Evolutionary conservation across 2,797 vertebrate genomes (phyloP).

Genomic region (Coregonus suidteri): DNA sequence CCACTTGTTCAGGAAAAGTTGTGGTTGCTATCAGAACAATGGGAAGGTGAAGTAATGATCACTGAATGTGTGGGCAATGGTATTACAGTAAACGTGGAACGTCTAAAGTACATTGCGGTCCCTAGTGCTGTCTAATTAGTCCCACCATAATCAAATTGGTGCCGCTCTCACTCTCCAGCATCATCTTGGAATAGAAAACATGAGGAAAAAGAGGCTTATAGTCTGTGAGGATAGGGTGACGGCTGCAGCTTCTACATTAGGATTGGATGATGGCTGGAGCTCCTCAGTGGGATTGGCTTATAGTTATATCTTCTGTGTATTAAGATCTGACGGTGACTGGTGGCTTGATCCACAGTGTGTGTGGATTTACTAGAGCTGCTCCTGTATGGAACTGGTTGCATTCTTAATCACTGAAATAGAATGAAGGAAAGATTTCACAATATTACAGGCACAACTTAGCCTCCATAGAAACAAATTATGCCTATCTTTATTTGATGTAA

Average conservation of each 20-base stretch:
- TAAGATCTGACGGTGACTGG: not conserved
- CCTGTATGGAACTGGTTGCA: not conserved
- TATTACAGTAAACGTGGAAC: conserved; percentile 21
- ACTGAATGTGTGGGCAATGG: not conserved
- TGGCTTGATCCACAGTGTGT: not conserved
- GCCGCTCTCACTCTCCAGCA: conserved; percentile 41
- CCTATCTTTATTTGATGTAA: not conserved
- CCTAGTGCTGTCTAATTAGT: conserved; percentile 53
- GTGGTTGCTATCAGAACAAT: not conserved
- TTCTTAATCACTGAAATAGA: not conserved
- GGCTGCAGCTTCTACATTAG: not conserved
- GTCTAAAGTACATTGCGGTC: conserved; percentile 36
- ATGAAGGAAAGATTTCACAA: not conserved
- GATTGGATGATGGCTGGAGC: conserved; percentile 4
- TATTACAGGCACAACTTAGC: not conserved
- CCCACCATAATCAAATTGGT: conserved; percentile 57
- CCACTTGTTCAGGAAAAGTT: not conserved
- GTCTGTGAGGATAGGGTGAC: conserved; percentile 31
- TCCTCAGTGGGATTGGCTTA: not conserved
- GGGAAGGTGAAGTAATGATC: not conserved
- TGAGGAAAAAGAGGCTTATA: conserved; percentile 26
- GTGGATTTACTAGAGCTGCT: not conserved
- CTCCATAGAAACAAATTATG: not conserved
- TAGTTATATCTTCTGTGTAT: not conserved
- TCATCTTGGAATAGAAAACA: conserved; percentile 41